phyloP scores from a whole-genome alignment of 2,113 vertebrate genomes.

The Osmerus eperlanus region DNA sequence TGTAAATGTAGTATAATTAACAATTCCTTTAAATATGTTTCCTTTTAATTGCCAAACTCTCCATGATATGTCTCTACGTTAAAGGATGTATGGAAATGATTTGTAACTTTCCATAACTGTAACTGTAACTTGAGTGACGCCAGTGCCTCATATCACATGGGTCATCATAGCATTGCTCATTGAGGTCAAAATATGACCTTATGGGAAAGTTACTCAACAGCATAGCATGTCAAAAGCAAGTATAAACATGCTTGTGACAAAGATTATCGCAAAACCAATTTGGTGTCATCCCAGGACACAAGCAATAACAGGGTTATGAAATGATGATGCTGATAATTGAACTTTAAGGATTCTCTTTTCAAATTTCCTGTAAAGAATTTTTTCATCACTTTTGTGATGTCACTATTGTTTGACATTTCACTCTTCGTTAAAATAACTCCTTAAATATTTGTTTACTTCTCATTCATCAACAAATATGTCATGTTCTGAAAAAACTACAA shows the following conservation, averaged over 20 bases:
- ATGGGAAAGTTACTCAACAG: slow-evolving; percentile 2
- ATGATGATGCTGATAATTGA: background rate
- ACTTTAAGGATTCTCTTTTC: background rate
- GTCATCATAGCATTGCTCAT: background rate
- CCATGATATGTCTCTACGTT: no score
- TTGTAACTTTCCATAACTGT: background rate
- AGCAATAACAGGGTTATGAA: background rate
- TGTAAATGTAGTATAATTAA: no score
- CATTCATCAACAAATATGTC: background rate
- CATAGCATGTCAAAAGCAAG: no score
- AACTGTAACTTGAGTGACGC: background rate
- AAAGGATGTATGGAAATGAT: no score
- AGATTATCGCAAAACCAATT: slow-evolving; percentile 1
- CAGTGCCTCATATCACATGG: background rate
- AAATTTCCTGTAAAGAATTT: no score
- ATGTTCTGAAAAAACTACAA: background rate
- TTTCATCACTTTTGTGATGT: no score
- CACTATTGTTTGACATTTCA: no score
- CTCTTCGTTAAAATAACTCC: no score
- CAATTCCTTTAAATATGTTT: no score
- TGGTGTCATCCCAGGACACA: slow-evolving; percentile 12
- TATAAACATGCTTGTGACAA: background rate
- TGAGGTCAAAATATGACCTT: background rate
- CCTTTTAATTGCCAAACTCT: no score
- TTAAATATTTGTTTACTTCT: background rate